These are phyloP conservation scores for Mesocentrotus franciscanus DNA, from an alignment of 53 echinoderm and acorn worm genomes.

Conservation along the genomic window DNA sequence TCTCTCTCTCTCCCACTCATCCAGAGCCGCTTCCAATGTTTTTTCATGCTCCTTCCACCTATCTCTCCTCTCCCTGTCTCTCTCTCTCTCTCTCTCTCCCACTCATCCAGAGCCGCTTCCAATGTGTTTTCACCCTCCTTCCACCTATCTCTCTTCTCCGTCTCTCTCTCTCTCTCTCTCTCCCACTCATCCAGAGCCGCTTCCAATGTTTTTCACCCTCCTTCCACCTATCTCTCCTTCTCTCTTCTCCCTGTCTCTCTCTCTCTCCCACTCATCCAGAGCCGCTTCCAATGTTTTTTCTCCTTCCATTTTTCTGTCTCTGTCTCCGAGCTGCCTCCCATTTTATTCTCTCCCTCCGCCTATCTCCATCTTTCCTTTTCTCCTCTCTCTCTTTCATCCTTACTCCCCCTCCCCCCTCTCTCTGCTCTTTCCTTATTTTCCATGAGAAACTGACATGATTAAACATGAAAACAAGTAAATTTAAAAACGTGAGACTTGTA, in stretches of 20 bases:
- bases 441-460: background rate
- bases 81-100: background rate
- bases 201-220: background rate
- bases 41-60: too few species aligned
- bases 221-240: background rate
- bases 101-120: background rate
- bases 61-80: background rate
- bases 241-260: background rate
- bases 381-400: background rate
- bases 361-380: background rate
- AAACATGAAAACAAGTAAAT: too few species aligned
- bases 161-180: constrained; percentile 16
- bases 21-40: too few species aligned
- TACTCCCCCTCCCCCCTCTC: background rate
- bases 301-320: background rate
- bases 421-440: background rate
- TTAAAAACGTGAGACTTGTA: too few species aligned
- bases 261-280: background rate
- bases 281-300: too few species aligned
- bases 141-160: too few species aligned
- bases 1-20: background rate
- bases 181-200: too few species aligned
- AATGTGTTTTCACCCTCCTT: too few species aligned
- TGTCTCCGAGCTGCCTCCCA: background rate
- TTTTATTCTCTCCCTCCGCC: background rate